A percentile compares a stretch with the other conserved stretches of the same genome.
phyloP scores from a whole-genome alignment of 2,113 vertebrate genomes.

The Otus sunia region DNA sequence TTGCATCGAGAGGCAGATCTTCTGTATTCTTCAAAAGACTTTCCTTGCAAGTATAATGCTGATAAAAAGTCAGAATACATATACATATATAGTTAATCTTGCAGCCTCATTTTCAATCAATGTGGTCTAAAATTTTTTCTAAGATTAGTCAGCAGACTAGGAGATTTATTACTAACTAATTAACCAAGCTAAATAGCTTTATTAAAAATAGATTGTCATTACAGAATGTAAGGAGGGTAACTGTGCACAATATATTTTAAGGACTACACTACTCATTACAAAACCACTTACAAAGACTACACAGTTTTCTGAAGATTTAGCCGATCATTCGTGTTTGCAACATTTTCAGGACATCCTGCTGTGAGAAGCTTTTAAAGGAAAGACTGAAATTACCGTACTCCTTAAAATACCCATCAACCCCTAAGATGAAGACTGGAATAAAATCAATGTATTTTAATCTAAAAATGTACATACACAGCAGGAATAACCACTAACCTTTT shows the following conservation, averaged over 20 bases:
- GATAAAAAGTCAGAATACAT: not conserved
- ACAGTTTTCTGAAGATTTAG: not conserved
- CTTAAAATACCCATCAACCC: not conserved
- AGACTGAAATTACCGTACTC: not conserved
- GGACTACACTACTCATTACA: not conserved
- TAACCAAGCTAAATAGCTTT: constrained; percentile 40
- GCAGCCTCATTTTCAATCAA: not conserved
- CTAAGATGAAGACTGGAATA: not conserved
- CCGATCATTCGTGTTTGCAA: not conserved
- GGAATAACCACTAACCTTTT: not conserved
- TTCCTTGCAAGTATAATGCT: not conserved
- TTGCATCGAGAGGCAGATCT: not conserved
- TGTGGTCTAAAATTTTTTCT: not conserved
- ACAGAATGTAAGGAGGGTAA: constrained; percentile 1
- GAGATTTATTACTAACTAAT: constrained; percentile 45
- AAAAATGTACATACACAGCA: not conserved
- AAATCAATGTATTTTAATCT: not conserved
- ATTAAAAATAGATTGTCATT: constrained; percentile 59
- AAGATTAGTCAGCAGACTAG: not conserved
- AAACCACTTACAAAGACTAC: not conserved
- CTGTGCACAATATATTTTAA: not conserved
- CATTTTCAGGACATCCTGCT: not conserved
- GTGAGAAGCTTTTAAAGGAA: not conserved
- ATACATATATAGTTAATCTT: not conserved
- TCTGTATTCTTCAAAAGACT: not conserved